These are phyloP conservation scores for Trichechus manatus DNA, from an alignment of 2,113 vertebrate species.

Conservation along the genomic window DNA sequence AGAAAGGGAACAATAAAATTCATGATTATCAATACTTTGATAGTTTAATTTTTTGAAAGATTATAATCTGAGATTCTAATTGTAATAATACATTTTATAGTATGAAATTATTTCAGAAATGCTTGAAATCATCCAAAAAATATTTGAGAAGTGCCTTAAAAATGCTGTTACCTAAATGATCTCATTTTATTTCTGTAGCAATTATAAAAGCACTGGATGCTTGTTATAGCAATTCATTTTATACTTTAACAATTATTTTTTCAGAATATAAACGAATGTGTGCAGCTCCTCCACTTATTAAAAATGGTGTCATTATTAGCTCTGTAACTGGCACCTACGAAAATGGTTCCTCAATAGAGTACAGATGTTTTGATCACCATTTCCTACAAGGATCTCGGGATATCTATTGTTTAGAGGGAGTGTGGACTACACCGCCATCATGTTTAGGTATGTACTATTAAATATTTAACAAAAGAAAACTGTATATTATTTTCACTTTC, in stretches of 20 bases:
- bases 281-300: conserved; percentile 84
- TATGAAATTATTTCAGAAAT: background rate
- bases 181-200: conserved; percentile 41
- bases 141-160: background rate
- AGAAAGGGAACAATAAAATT: conserved; percentile 22
- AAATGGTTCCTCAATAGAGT: conserved; percentile 85
- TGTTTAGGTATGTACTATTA: conserved; percentile 85
- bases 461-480: background rate
- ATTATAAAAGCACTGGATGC: background rate
- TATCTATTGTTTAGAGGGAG: conserved; percentile 82
- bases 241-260: conserved; percentile 59
- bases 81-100: background rate
- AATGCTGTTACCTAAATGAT: background rate
- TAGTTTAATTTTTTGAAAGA: background rate
- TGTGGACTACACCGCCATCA: conserved; percentile 84
- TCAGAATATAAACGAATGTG: conserved; percentile 83
- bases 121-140: background rate
- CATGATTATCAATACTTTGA: background rate
- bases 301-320: conserved; percentile 77
- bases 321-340: conserved; percentile 74
- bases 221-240: background rate
- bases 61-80: background rate
- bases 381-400: conserved; percentile 85
- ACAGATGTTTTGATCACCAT: conserved; percentile 84
- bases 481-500: background rate